Conservation (phyloP, 2,888 invertebrate genomes). For the Stictocephala bisonia region DNA sequence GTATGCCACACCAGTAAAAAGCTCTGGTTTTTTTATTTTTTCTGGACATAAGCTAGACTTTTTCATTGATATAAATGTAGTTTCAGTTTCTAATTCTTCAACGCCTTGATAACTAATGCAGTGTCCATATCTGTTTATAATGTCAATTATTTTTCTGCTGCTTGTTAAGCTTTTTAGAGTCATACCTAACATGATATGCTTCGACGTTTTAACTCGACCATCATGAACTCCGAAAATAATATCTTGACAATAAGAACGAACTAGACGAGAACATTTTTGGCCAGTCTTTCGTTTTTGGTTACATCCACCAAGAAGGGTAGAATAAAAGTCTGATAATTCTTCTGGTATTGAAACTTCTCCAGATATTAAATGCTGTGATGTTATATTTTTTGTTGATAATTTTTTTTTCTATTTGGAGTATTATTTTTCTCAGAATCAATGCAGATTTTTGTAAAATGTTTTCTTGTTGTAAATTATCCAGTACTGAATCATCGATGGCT, state of each 20-base stretch:
- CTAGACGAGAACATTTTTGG: not conserved
- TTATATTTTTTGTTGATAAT: not conserved
- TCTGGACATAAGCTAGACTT: conserved; percentile 56
- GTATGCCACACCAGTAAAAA: conserved; percentile 55
- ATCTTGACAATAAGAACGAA: not conserved
- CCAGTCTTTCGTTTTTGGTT: not conserved
- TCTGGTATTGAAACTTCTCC: not conserved
- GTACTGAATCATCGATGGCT: not conserved
- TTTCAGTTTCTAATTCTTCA: conserved; percentile 62
- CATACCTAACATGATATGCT: conserved; percentile 60
- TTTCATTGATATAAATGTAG: conserved; percentile 55
- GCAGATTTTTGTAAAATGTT: not conserved
- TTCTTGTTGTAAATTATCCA: not conserved
- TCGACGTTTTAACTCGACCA: conserved; percentile 57
- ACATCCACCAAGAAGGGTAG: not conserved
- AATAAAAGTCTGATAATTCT: not conserved
- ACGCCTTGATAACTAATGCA: conserved; percentile 59
- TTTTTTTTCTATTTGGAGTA: not conserved
- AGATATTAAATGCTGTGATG: not conserved
- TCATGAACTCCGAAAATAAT: conserved; percentile 51
- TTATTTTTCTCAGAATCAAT: not conserved
- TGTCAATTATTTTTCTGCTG: conserved; percentile 46
- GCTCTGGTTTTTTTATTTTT: conserved; percentile 51
- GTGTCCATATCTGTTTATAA: conserved; percentile 61
- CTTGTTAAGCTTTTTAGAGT: too few relatives aligned